Evolutionary conservation across 2,113 vertebrate genomes (phyloP).

Genomic region (Psilopogon haemacephalus): DNA sequence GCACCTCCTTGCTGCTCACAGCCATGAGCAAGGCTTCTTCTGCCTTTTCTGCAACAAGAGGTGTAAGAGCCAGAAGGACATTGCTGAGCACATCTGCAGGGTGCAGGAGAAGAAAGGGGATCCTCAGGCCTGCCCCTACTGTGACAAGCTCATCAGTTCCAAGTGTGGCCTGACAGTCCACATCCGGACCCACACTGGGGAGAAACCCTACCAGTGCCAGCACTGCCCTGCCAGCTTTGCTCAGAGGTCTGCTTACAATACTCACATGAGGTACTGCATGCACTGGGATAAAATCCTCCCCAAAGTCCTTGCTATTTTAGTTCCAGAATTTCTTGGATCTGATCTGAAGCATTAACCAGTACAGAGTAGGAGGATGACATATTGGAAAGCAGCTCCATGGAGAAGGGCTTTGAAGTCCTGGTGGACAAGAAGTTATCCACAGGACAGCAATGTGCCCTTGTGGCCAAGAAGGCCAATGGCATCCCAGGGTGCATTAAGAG

Average conservation of each 20-base stretch:
- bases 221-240: slow-evolving; percentile 52
- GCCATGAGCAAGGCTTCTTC: not conserved
- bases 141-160: slow-evolving; percentile 55
- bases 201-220: slow-evolving; percentile 48
- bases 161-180: slow-evolving; percentile 6
- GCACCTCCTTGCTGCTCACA: slow-evolving; percentile 15
- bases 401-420: too few species aligned
- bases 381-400: too few species aligned
- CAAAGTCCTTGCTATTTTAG: not conserved
- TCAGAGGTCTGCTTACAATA: slow-evolving; percentile 56
- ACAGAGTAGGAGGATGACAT: too few species aligned
- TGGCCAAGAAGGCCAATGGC: too few species aligned
- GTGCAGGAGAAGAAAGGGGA: not conserved
- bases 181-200: not conserved
- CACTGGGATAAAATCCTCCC: rapidly evolving
- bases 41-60: slow-evolving; percentile 32
- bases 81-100: not conserved
- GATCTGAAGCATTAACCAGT: not conserved
- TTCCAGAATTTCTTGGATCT: not conserved
- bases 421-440: too few species aligned
- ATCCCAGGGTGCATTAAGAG: too few species aligned
- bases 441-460: too few species aligned
- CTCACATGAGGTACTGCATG: slow-evolving; percentile 49
- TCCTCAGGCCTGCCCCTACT: slow-evolving; percentile 39
- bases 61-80: slow-evolving; percentile 34